Evolutionary conservation across 64 coral and sea anemone species (phyloP).

Genomic region (Montipora cactus): DNA sequence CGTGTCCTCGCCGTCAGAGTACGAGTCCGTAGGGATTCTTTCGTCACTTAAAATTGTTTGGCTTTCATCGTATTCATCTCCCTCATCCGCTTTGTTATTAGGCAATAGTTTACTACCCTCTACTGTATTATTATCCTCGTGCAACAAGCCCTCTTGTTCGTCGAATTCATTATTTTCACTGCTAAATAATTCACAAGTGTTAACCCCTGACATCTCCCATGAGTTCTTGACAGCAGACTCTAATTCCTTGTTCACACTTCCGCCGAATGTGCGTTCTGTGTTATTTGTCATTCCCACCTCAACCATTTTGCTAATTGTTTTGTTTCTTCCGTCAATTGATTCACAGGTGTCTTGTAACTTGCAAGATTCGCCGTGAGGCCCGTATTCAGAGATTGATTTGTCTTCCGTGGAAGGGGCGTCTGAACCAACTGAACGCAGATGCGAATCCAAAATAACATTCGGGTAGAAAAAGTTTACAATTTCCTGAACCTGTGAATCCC

Average conservation of each 20-base stretch:
- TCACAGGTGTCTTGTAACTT: not conserved
- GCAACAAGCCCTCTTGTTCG: constrained; percentile 24
- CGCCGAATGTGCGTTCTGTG: constrained; percentile 9
- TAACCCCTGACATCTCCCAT: constrained; percentile 35
- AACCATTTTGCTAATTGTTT: not conserved
- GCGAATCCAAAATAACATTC: not conserved
- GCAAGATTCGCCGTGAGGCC: not conserved
- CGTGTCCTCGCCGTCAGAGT: not conserved
- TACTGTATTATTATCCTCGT: constrained; percentile 37
- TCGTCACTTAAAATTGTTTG: constrained; percentile 25
- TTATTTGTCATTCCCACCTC: not conserved
- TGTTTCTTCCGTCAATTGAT: constrained; percentile 1
- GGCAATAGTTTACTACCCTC: constrained; percentile 53
- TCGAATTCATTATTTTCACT: constrained; percentile 70
- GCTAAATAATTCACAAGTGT: constrained; percentile 75
- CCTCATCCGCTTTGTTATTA: constrained; percentile 35
- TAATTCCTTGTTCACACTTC: constrained; percentile 52
- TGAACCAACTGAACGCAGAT: not conserved
- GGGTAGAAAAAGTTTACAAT: constrained; percentile 44
- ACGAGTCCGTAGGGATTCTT: constrained; percentile 24
- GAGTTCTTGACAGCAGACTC: constrained; percentile 28
- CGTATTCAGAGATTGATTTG: not conserved
- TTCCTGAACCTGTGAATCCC: constrained; percentile 30
- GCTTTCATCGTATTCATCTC: constrained; percentile 28
- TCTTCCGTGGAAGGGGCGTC: not conserved